Evolutionary conservation across 1,140 invertebrate species (phyloP).

Genomic region (Drosophila burlai): DNA sequence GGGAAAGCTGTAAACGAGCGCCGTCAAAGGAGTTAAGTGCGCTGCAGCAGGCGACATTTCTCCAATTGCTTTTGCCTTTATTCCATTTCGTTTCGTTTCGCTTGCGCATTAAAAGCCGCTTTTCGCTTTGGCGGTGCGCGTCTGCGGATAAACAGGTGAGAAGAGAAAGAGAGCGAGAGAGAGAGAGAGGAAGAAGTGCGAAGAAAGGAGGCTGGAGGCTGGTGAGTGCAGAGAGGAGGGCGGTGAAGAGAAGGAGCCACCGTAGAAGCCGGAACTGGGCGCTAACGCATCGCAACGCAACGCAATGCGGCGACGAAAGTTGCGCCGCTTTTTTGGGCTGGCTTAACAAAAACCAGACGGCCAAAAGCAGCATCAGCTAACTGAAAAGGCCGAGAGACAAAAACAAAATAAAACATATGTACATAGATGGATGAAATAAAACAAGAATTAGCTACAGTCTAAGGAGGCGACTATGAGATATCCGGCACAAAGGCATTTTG

Average conservation of each 20-base stretch:
- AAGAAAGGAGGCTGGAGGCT: neutral
- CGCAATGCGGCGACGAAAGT: constrained; percentile 67
- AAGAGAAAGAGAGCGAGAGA: neutral
- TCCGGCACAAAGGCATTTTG: neutral
- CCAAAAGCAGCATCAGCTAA: constrained; percentile 7
- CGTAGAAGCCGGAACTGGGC: constrained; percentile 77
- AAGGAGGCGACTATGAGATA: neutral
- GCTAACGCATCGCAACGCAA: constrained; percentile 55
- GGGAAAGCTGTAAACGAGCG: neutral
- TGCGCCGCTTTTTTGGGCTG: constrained; percentile 77
- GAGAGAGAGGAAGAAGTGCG: neutral
- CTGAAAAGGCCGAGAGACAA: constrained; percentile 3
- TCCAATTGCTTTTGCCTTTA: constrained; percentile 45
- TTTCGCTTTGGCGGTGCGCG: constrained; percentile 61
- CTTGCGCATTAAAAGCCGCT: constrained; percentile 65
- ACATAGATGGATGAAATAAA: constrained; percentile 7
- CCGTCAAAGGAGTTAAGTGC: constrained; percentile 22
- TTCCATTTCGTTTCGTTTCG: constrained; percentile 52
- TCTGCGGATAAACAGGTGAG: constrained; percentile 25
- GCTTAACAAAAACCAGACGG: constrained; percentile 64
- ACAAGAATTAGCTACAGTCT: neutral
- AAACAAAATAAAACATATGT: neutral
- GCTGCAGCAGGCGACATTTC: constrained; percentile 61
- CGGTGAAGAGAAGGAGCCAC: constrained; percentile 19
- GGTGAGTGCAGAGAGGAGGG: neutral